These are phyloP conservation scores for Ormyrus nitidulus DNA, from an alignment of 2,888 invertebrate species.

Conservation along the genomic window DNA sequence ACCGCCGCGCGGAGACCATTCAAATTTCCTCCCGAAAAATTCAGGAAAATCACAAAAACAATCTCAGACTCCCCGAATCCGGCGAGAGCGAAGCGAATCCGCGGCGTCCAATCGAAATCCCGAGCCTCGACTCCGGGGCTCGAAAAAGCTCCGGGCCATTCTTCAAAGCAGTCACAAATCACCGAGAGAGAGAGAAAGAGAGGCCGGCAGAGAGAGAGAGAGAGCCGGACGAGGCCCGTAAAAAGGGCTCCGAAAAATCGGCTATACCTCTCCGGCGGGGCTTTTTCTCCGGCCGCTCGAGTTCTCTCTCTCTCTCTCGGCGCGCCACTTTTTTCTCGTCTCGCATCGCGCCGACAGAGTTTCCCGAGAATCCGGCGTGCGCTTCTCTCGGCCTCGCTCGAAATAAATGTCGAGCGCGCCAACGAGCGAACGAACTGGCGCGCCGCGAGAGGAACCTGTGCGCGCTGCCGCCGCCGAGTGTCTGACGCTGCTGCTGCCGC, in stretches of 20 bases:
- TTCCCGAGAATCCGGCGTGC: conserved; percentile 42
- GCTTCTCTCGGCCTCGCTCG: conserved; percentile 48
- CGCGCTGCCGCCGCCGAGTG: background rate
- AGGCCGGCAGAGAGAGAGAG: background rate
- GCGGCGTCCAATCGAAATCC: conserved; percentile 2
- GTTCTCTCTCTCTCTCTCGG: background rate
- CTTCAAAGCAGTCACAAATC: conserved; percentile 44
- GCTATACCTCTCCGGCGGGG: background rate
- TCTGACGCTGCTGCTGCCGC: background rate
- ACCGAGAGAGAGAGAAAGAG: conserved; percentile 2
- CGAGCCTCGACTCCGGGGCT: background rate
- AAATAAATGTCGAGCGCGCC: conserved; percentile 53
- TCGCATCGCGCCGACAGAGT: background rate
- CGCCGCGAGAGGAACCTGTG: background rate
- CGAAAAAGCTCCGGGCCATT: conserved; percentile 21
- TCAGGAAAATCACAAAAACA: too few relatives aligned
- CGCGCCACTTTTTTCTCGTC: conserved; percentile 42
- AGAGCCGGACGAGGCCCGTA: background rate
- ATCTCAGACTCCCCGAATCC: background rate
- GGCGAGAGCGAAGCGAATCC: background rate
- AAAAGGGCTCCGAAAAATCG: background rate
- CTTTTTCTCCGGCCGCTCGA: background rate
- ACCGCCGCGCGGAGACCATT: too few relatives aligned
- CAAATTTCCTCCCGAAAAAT: background rate
- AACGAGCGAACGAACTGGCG: background rate